These are phyloP conservation scores for Thermophis baileyi DNA, from an alignment of 2,113 vertebrate species.

Conservation along the genomic window DNA sequence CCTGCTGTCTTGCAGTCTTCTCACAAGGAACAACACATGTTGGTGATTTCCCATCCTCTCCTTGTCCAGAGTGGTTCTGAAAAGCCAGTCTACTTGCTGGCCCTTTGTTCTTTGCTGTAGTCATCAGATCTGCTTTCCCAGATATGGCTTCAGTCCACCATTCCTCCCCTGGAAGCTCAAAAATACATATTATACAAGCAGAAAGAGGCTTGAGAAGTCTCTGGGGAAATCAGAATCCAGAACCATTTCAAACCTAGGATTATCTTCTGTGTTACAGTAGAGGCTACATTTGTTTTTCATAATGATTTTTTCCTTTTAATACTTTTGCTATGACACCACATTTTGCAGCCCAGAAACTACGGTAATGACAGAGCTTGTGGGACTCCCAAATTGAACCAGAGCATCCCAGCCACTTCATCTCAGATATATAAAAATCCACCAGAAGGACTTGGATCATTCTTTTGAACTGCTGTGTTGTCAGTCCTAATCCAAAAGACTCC, in stretches of 20 bases:
- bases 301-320: background rate
- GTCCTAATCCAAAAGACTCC: background rate
- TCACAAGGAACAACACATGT: too few species aligned
- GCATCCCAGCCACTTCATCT: background rate
- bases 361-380: background rate
- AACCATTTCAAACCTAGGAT: background rate
- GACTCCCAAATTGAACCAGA: background rate
- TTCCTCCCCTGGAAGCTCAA: background rate
- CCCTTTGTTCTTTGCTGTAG: background rate
- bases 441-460: background rate
- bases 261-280: background rate
- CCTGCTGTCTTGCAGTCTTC: background rate
- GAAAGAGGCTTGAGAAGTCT: background rate
- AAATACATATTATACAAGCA: background rate
- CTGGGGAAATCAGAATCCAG: background rate
- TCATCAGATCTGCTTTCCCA: background rate
- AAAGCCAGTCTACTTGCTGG: background rate
- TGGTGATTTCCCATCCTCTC: background rate
- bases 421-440: background rate
- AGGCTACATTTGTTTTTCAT: background rate
- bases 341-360: background rate
- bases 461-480: background rate
- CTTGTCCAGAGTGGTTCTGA: background rate
- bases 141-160: background rate
- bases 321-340: background rate